Conservation (phyloP, 2,113 vertebrate genomes). For the Lepidothrix coronata region DNA sequence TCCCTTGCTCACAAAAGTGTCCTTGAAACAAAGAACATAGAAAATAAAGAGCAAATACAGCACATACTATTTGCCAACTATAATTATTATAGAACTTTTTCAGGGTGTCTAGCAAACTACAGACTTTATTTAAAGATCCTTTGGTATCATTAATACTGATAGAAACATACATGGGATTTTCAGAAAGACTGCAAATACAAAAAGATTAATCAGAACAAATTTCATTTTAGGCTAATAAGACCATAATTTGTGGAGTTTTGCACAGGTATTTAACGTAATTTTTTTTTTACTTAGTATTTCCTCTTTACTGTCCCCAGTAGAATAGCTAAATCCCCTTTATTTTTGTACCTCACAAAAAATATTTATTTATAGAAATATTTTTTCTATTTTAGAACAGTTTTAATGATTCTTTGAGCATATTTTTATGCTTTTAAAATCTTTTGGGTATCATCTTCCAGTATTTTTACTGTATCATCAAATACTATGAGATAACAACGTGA, state of each 20-base stretch:
- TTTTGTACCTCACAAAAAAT: neutral
- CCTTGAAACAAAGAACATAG: neutral
- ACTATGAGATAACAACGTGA: neutral
- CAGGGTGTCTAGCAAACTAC: neutral
- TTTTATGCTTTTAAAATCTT: neutral
- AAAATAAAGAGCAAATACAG: neutral
- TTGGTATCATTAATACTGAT: neutral
- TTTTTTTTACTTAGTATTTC: neutral
- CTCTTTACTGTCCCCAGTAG: neutral
- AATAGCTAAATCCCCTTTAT: neutral
- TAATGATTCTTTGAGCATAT: neutral
- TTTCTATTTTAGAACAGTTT: neutral
- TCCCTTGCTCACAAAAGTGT: neutral
- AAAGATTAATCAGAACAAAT: neutral
- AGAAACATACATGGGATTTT: neutral
- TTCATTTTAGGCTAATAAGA: neutral
- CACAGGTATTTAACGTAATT: accelerated
- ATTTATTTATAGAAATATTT: accelerated
- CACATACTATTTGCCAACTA: neutral
- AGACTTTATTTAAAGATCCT: neutral
- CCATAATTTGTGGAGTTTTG: neutral
- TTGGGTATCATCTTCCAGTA: neutral
- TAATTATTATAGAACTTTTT: neutral
- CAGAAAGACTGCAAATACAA: neutral
- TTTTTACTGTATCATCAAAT: neutral